Percentiles rank a stretch among this genome's conserved stretches.
Evolutionary conservation across 2,888 invertebrate species (phyloP).

Genomic region (Calameuta pallipes): DNA sequence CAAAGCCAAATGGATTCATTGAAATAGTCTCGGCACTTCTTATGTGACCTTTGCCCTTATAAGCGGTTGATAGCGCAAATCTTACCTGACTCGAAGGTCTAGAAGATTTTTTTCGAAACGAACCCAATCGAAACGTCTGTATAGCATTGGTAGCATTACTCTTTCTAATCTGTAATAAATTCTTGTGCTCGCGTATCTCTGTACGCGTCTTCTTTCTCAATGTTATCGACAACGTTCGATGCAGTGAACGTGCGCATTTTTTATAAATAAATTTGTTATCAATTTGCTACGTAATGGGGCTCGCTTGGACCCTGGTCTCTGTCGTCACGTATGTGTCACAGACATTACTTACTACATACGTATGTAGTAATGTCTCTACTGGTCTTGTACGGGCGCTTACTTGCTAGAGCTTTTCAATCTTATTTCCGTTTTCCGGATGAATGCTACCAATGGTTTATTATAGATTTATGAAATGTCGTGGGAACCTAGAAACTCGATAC

Average conservation of each 20-base stretch:
- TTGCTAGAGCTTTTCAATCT: background rate
- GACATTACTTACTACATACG: too few relatives aligned
- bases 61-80: background rate
- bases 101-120: too few relatives aligned
- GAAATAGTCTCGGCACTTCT: background rate
- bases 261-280: too few relatives aligned
- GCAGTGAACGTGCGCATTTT: too few relatives aligned
- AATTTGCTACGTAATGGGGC: too few relatives aligned
- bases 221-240: background rate
- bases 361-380: background rate
- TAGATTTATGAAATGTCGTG: background rate
- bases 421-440: background rate
- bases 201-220: background rate
- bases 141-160: background rate
- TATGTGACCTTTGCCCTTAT: background rate
- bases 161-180: too few relatives aligned
- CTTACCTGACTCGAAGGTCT: background rate
- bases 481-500: background rate
- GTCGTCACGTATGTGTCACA: background rate
- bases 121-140: background rate
- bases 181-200: too few relatives aligned
- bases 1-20: background rate
- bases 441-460: background rate
- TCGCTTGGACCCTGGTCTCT: background rate
- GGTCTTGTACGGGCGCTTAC: background rate